Conservation (phyloP, 2,888 invertebrate genomes). For the Drosophila silvestris region DNA sequence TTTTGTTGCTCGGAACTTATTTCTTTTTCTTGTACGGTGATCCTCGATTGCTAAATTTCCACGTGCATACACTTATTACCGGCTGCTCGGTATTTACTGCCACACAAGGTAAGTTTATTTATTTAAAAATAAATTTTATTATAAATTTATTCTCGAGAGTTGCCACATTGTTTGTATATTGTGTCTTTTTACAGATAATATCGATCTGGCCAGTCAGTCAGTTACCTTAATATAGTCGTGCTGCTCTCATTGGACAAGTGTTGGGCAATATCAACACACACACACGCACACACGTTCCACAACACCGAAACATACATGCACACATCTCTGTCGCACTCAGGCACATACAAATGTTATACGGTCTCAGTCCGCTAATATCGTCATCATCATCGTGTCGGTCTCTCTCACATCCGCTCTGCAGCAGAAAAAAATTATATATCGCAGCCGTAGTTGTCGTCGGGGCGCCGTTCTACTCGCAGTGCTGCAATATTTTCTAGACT, state of each 20-base stretch:
- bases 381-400: slow-evolving; percentile 52
- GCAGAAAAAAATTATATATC: slow-evolving; percentile 51
- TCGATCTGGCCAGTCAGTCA: slow-evolving; percentile 63
- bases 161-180: slow-evolving; percentile 41
- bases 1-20: slow-evolving; percentile 43
- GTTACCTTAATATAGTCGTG: slow-evolving; percentile 36
- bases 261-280: slow-evolving; percentile 23
- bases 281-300: slow-evolving; percentile 33
- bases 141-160: slow-evolving; percentile 14
- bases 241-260: slow-evolving; percentile 53
- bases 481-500: slow-evolving; percentile 76
- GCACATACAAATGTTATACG: slow-evolving; percentile 15
- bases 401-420: slow-evolving; percentile 50
- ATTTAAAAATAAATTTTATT: slow-evolving; percentile 17
- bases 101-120: slow-evolving; percentile 36
- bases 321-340: slow-evolving; percentile 49
- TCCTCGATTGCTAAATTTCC: slow-evolving; percentile 47
- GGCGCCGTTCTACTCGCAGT: slow-evolving; percentile 78
- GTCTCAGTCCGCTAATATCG: slow-evolving; percentile 30
- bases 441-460: slow-evolving; percentile 75
- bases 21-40: slow-evolving; percentile 20
- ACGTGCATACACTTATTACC: slow-evolving; percentile 5
- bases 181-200: slow-evolving; percentile 40
- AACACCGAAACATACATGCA: slow-evolving; percentile 43
- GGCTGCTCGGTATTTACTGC: slow-evolving; percentile 18